phyloP scores from a whole-genome alignment of 1,140 invertebrate genomes.

The Drosophila gunungcola region DNA sequence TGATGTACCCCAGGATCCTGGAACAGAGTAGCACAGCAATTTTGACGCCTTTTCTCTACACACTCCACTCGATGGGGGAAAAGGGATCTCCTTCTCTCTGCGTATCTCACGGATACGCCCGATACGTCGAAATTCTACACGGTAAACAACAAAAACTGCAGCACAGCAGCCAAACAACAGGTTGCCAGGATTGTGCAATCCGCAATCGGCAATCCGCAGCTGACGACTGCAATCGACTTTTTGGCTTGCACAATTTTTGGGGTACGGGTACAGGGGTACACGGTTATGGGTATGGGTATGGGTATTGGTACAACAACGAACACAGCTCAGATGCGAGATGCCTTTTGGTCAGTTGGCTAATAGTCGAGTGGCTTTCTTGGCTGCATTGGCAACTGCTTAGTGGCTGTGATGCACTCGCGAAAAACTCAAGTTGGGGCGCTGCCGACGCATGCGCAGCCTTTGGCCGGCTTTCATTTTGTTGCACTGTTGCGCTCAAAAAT shows the following conservation, averaged over 20 bases:
- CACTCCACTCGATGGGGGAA: conserved; percentile 19
- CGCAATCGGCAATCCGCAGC: conserved; percentile 65
- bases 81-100: conserved; percentile 6
- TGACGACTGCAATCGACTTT: conserved; percentile 63
- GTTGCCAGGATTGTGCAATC: conserved; percentile 80
- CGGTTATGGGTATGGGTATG: too few species aligned
- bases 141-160: conserved; percentile 4
- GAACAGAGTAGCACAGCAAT: conserved; percentile 85
- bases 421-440: conserved; percentile 31
- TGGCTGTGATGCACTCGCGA: conserved; percentile 45
- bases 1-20: conserved; percentile 85
- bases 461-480: conserved; percentile 75
- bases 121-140: conserved; percentile 10
- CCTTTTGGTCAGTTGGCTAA: conserved; percentile 76
- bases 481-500: conserved; percentile 17
- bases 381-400: conserved; percentile 49
- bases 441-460: conserved; percentile 70
- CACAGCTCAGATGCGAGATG: conserved; percentile 18
- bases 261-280: conserved; percentile 8
- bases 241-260: conserved; percentile 69
- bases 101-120: conserved; percentile 33
- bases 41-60: conserved; percentile 75
- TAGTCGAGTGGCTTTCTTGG: conserved; percentile 64
- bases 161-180: conserved; percentile 51
- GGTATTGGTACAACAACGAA: too few species aligned